These are phyloP conservation scores for Temnothorax curvispinosus DNA, from an alignment of 1,140 invertebrate genomes.

Conservation along the genomic window DNA sequence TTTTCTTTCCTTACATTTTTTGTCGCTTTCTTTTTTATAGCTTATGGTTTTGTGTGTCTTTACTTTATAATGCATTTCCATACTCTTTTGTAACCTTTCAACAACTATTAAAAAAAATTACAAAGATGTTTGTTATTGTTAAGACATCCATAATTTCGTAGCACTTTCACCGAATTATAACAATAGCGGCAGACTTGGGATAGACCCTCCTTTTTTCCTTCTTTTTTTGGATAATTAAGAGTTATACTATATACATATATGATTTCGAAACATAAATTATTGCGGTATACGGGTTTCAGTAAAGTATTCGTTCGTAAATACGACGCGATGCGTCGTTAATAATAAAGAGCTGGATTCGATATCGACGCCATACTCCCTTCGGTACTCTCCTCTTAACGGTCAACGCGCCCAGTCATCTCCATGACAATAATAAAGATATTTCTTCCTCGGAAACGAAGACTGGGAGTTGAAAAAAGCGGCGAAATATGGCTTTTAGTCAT, in stretches of 20 bases:
- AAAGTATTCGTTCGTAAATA: not conserved
- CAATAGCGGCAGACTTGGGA: not conserved
- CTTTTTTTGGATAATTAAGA: too few relatives aligned
- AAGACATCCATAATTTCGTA: not conserved
- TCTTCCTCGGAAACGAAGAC: constrained; percentile 65
- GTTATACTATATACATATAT: too few relatives aligned
- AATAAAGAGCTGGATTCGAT: not conserved
- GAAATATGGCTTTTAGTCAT: constrained; percentile 27
- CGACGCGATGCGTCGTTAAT: not conserved
- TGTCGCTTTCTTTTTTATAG: not conserved
- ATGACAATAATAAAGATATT: constrained; percentile 85
- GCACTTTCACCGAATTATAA: not conserved
- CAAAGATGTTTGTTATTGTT: not conserved
- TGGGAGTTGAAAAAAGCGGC: constrained; percentile 77
- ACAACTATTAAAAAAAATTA: not conserved
- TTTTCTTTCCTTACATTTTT: not conserved
- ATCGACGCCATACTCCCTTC: constrained; percentile 36
- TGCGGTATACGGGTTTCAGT: not conserved
- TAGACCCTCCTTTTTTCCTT: not conserved
- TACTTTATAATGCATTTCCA: not conserved
- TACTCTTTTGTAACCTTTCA: not conserved
- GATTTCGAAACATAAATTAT: not conserved
- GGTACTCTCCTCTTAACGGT: not conserved
- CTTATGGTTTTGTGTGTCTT: not conserved
- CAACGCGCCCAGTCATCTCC: constrained; percentile 78